phyloP scores from a whole-genome alignment of 2,797 vertebrate species.

The Poeciliopsis gracilis region DNA sequence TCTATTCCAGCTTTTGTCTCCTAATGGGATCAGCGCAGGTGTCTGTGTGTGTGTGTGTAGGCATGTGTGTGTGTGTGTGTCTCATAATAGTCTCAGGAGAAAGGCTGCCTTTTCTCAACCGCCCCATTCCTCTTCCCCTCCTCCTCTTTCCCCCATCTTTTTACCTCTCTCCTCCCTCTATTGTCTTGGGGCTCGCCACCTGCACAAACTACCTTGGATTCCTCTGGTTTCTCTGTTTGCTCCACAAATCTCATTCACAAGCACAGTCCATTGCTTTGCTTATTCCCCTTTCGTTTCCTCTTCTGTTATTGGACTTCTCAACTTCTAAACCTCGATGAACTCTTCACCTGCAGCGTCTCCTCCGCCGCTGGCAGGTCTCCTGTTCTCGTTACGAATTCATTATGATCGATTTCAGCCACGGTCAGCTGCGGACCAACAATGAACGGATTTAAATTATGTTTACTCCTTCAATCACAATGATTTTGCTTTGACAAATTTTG shows the following conservation, averaged over 20 bases:
- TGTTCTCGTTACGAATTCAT: constrained; percentile 29
- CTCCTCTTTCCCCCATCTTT: constrained; percentile 31
- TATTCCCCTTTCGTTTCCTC: background rate
- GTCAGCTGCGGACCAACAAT: constrained; percentile 19
- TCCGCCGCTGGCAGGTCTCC: background rate
- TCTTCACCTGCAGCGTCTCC: background rate
- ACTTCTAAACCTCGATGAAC: constrained; percentile 41
- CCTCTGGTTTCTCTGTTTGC: constrained; percentile 20
- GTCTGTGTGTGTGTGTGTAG: background rate
- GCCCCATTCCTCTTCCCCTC: constrained; percentile 20
- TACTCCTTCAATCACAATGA: background rate
- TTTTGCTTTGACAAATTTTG: background rate
- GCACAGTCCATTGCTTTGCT: constrained; percentile 9
- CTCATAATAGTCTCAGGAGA: constrained; percentile 26
- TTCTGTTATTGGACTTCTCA: constrained; percentile 22
- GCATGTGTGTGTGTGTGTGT: background rate
- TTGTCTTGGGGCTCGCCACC: constrained; percentile 13
- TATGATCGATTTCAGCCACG: constrained; percentile 11
- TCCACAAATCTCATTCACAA: constrained; percentile 21
- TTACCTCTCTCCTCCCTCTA: constrained; percentile 13
- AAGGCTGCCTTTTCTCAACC: constrained; percentile 6
- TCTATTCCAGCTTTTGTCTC: constrained; percentile 24
- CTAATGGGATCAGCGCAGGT: constrained; percentile 23
- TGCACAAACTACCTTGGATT: constrained; percentile 10
- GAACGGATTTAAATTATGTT: background rate